These are phyloP conservation scores for Pelagia noctiluca DNA, from an alignment of 30 jellyfish, hydroid and myxozoan genomes.

Conservation along the genomic window DNA sequence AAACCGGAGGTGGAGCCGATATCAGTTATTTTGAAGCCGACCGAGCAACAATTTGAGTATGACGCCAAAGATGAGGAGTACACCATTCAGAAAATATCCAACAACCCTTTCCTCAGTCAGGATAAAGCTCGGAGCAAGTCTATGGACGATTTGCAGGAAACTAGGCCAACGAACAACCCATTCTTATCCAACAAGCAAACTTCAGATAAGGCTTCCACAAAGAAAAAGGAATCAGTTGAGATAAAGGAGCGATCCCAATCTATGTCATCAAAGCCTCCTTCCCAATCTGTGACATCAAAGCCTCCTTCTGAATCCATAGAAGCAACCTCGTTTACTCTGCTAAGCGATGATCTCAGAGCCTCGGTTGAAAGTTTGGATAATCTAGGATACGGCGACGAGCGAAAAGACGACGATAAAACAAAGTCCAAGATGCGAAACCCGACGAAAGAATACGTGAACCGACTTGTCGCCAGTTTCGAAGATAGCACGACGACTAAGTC, in stretches of 20 bases:
- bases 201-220: background rate
- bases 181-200: slow-evolving; percentile 26
- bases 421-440: slow-evolving; percentile 33
- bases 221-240: background rate
- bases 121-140: slow-evolving; percentile 72
- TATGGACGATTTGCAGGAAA: slow-evolving; percentile 34
- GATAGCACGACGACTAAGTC: background rate
- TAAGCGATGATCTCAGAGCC: slow-evolving; percentile 68
- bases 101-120: slow-evolving; percentile 41
- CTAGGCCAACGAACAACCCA: slow-evolving; percentile 38
- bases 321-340: slow-evolving; percentile 36
- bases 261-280: slow-evolving; percentile 12
- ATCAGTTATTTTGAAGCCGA: background rate
- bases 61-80: slow-evolving; percentile 12
- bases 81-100: slow-evolving; percentile 35
- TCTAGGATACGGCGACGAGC: slow-evolving; percentile 12
- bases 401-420: slow-evolving; percentile 8
- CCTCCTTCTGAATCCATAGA: background rate
- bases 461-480: slow-evolving; percentile 65
- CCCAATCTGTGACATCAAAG: background rate
- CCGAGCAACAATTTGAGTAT: background rate
- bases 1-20: slow-evolving; percentile 54
- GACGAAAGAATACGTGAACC: slow-evolving; percentile 56
- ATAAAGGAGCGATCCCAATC: background rate
- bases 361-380: slow-evolving; percentile 53